These are phyloP conservation scores for Cynocephalus volans DNA, from an alignment of 2,113 vertebrate genomes.

Conservation along the genomic window DNA sequence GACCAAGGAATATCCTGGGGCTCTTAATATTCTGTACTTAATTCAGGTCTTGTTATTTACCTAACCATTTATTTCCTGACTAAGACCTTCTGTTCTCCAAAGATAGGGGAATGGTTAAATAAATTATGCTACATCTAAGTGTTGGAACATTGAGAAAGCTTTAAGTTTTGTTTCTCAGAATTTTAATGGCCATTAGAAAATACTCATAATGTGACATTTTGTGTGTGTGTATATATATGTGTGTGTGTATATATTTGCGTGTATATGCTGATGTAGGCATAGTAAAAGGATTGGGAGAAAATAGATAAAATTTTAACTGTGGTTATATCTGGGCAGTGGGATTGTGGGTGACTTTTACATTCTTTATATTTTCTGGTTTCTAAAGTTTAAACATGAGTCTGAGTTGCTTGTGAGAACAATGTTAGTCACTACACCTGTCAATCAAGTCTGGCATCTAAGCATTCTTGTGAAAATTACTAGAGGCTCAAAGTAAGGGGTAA, in stretches of 20 bases:
- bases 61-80: constrained; percentile 70
- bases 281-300: constrained; percentile 28
- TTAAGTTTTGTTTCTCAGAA: constrained; percentile 57
- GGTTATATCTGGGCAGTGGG: background rate
- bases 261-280: background rate
- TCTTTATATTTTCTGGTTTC: constrained; percentile 28
- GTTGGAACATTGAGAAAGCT: constrained; percentile 24
- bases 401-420: constrained; percentile 14
- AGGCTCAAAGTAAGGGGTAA: background rate
- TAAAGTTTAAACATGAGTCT: constrained; percentile 48
- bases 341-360: constrained; percentile 27
- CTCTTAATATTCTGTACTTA: constrained; percentile 72
- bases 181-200: constrained; percentile 52
- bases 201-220: background rate
- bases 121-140: constrained; percentile 23
- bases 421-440: background rate
- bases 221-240: background rate
- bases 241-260: background rate
- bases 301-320: constrained; percentile 24
- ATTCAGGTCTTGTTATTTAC: constrained; percentile 70
- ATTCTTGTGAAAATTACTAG: constrained; percentile 43
- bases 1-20: constrained; percentile 23
- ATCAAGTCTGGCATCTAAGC: background rate
- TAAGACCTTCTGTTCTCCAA: constrained; percentile 58
- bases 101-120: constrained; percentile 72